Percentiles rank a stretch among this genome's conserved stretches.
These are phyloP conservation scores for Phania funesta DNA, from an alignment of 2,888 invertebrate genomes.

Conservation along the genomic window DNA sequence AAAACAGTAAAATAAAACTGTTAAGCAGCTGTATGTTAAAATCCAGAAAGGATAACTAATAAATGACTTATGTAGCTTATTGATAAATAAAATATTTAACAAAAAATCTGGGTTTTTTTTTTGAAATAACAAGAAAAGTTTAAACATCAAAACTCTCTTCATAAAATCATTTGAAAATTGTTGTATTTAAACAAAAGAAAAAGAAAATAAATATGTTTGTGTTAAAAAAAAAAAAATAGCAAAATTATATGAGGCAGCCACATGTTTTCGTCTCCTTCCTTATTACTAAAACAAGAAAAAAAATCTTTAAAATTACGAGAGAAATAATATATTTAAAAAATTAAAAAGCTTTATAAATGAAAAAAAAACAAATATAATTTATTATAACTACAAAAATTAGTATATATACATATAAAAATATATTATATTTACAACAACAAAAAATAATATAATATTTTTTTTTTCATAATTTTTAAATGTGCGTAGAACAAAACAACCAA, in stretches of 20 bases:
- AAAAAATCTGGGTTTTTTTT: constrained; percentile 42
- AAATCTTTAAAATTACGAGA: constrained; percentile 56
- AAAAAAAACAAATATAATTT: constrained; percentile 56
- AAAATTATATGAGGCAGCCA: constrained; percentile 62
- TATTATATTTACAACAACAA: constrained; percentile 19
- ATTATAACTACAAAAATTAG: constrained; percentile 48
- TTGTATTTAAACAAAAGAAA: constrained; percentile 50
- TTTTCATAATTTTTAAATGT: constrained; percentile 41
- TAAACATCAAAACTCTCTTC: constrained; percentile 8
- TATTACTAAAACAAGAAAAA: constrained; percentile 42
- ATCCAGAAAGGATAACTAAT: constrained; percentile 14
- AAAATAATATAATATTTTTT: constrained; percentile 6
- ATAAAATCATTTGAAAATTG: constrained; percentile 44
- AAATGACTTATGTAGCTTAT: not conserved
- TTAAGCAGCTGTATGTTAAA: constrained; percentile 23
- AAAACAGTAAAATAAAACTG: not conserved
- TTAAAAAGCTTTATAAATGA: constrained; percentile 66
- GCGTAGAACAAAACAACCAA: constrained; percentile 26
- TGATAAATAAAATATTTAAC: not conserved
- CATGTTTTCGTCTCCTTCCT: constrained; percentile 67
- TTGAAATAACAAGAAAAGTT: constrained; percentile 13
- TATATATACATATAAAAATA: constrained; percentile 40
- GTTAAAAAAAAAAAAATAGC: constrained; percentile 35
- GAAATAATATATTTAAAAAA: constrained; percentile 43
- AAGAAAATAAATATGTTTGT: constrained; percentile 31